Conservation (phyloP, 2,113 vertebrate species). For the Brachirus orientalis region DNA sequence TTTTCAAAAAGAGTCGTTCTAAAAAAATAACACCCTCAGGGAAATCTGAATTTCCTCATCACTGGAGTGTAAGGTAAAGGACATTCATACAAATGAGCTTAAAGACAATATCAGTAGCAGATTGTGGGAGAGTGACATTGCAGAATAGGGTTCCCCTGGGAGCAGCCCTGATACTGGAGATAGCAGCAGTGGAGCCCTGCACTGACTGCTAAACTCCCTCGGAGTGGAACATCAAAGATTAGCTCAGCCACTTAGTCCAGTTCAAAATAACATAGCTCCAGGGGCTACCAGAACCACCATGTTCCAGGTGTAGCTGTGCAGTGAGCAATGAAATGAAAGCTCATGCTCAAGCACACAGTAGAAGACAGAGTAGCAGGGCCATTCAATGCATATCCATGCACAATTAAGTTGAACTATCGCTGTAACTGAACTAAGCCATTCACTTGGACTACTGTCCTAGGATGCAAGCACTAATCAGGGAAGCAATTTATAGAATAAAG, state of each 20-base stretch:
- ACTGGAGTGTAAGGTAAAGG: conserved; percentile 8
- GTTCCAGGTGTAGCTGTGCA: conserved; percentile 50
- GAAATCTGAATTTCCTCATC: conserved; percentile 44
- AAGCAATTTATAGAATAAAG: too few species aligned
- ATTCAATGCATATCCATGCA: too few species aligned
- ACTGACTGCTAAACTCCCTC: conserved; percentile 42
- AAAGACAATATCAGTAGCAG: conserved; percentile 56
- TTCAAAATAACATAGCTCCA: conserved; percentile 83
- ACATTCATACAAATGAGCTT: conserved; percentile 39
- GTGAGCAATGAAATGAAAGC: conserved; percentile 12
- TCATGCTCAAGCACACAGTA: too few species aligned
- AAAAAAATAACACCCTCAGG: conserved; percentile 18
- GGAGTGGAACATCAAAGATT: conserved; percentile 86
- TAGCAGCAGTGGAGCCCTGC: not conserved
- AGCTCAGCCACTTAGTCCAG: conserved; percentile 65
- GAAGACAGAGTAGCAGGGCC: not conserved
- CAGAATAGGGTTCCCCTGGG: conserved; percentile 22
- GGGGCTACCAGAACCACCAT: conserved; percentile 89
- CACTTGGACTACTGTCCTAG: too few species aligned
- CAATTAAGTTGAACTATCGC: too few species aligned
- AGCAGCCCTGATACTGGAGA: conserved; percentile 23
- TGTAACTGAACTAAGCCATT: too few species aligned
- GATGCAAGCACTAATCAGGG: too few species aligned
- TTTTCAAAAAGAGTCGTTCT: not conserved
- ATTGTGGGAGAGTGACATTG: conserved; percentile 14